Percentiles rank a stretch among this genome's conserved stretches.
phyloP scores from a whole-genome alignment of 2,113 vertebrate species.

The Corythornis vintsioides region DNA sequence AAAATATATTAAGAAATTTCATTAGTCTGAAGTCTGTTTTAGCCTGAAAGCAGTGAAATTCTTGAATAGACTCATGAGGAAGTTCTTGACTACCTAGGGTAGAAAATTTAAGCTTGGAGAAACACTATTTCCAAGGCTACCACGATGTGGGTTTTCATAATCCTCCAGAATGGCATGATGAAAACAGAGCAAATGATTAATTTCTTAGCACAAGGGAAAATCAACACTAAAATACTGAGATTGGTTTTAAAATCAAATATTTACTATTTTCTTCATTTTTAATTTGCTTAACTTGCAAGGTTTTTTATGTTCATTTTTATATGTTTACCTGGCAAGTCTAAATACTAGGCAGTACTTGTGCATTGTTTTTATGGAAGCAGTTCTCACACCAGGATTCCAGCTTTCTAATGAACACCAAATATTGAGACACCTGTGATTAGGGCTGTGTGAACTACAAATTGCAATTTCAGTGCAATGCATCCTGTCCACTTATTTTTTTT shows the following conservation, averaged over 20 bases:
- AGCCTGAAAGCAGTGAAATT: background rate
- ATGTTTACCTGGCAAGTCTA: background rate
- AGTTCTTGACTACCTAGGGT: background rate
- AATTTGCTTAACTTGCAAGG: background rate
- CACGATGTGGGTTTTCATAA: background rate
- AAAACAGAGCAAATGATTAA: background rate
- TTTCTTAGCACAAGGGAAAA: background rate
- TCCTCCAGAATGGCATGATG: background rate
- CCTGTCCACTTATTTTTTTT: background rate
- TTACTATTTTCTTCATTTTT: background rate
- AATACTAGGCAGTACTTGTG: background rate
- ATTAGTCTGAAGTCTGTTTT: background rate
- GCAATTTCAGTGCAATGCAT: background rate
- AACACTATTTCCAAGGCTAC: background rate
- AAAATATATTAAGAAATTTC: background rate
- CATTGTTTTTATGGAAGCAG: background rate
- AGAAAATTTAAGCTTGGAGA: background rate
- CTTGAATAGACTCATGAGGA: background rate
- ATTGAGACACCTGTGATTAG: background rate
- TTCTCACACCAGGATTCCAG: background rate
- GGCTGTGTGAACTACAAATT: background rate
- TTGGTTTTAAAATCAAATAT: background rate
- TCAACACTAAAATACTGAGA: background rate
- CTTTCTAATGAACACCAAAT: background rate
- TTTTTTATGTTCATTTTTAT: background rate